A percentile compares a stretch with the other conserved stretches of the same genome.
Conservation (phyloP, 2,888 invertebrate species). For the Onthophagus sagittarius region DNA sequence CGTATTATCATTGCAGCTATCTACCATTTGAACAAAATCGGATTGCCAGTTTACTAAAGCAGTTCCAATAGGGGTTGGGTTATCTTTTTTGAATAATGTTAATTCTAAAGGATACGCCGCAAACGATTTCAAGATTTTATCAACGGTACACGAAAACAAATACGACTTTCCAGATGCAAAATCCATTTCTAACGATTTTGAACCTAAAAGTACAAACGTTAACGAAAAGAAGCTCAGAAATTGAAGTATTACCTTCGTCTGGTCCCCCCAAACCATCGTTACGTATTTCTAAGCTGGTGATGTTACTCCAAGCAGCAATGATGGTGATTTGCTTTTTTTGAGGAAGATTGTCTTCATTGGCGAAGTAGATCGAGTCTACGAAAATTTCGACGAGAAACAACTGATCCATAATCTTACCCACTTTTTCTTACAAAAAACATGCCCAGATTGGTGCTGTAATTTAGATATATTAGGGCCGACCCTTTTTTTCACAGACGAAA, state of each 20-base stretch:
- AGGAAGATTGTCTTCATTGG: slow-evolving; percentile 40
- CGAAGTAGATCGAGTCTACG: slow-evolving; percentile 53
- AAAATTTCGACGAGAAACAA: slow-evolving; percentile 57
- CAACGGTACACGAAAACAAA: slow-evolving; percentile 52
- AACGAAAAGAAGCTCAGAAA: not conserved
- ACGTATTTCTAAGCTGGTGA: slow-evolving; percentile 52
- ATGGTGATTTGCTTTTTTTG: slow-evolving; percentile 50
- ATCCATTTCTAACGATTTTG: slow-evolving; percentile 37
- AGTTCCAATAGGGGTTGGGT: slow-evolving; percentile 48
- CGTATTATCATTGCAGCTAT: slow-evolving; percentile 40
- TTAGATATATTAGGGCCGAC: not conserved
- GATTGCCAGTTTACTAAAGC: slow-evolving; percentile 51
- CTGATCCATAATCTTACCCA: slow-evolving; percentile 46
- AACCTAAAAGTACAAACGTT: slow-evolving; percentile 19
- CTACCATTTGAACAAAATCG: slow-evolving; percentile 52
- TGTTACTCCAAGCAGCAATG: slow-evolving; percentile 52
- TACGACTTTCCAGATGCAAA: slow-evolving; percentile 55
- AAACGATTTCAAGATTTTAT: slow-evolving; percentile 49
- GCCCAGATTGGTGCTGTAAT: not conserved
- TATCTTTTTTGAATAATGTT: slow-evolving; percentile 51
- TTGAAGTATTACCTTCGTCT: slow-evolving; percentile 26
- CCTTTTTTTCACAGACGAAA: slow-evolving; percentile 1
- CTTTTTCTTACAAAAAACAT: slow-evolving; percentile 8
- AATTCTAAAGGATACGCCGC: slow-evolving; percentile 53
- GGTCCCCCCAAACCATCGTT: slow-evolving; percentile 49